Conservation (phyloP, 1,140 invertebrate genomes). For the Pachypeltis micranthus region DNA sequence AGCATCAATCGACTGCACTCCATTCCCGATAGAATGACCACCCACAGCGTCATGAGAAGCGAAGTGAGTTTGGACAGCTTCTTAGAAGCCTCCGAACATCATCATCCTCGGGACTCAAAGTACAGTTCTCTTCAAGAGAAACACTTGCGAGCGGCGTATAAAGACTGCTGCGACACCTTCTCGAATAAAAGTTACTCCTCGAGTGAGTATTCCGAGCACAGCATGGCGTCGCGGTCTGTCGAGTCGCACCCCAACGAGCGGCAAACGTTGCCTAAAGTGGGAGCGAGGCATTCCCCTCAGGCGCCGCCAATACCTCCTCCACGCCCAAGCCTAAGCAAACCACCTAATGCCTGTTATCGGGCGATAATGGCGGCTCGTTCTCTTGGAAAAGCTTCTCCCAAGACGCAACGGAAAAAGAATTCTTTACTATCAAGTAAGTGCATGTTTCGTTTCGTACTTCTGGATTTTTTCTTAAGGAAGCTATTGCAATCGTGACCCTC, state of each 20-base stretch:
- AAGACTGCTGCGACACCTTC: slow-evolving; percentile 1
- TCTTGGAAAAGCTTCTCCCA: slow-evolving; percentile 37
- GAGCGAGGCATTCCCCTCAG: neutral
- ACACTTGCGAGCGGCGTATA: neutral
- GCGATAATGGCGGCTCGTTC: slow-evolving; percentile 41
- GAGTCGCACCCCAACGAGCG: neutral
- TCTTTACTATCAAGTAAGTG: slow-evolving; percentile 54
- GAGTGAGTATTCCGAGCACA: slow-evolving; percentile 10
- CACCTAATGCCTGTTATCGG: slow-evolving; percentile 37
- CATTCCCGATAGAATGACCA: neutral
- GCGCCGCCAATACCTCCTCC: slow-evolving; percentile 39
- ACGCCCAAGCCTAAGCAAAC: slow-evolving; percentile 31
- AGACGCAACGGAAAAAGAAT: slow-evolving; percentile 49
- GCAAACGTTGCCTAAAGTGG: slow-evolving; percentile 11
- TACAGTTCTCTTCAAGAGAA: slow-evolving; percentile 9
- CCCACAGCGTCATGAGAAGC: neutral
- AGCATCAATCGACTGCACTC: neutral
- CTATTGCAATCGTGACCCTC: too few species aligned
- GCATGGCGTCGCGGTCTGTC: neutral
- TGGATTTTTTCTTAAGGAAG: too few species aligned
- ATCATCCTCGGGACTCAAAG: neutral
- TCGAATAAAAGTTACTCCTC: slow-evolving; percentile 11
- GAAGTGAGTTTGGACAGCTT: neutral
- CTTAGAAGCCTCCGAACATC: neutral
- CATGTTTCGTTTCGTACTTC: too few species aligned